Evolutionary conservation across 1,140 invertebrate genomes (phyloP).

Genomic region (Drosophila nigrodunni): DNA sequence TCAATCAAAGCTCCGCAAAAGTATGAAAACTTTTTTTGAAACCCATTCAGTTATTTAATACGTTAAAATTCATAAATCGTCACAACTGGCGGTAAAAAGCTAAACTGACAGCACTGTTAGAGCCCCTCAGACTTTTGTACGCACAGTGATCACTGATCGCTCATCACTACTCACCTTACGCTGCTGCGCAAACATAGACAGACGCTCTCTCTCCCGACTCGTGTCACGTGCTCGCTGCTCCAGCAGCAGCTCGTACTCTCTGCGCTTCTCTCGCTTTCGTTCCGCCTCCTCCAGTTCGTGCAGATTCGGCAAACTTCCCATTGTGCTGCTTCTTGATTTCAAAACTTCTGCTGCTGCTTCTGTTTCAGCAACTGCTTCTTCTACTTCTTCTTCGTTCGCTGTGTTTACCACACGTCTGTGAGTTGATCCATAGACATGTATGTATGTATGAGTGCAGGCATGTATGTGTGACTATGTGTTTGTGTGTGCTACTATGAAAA

Average conservation of each 20-base stretch:
- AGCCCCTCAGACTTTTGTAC: not conserved
- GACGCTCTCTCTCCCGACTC: slow-evolving; percentile 75
- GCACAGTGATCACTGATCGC: not conserved
- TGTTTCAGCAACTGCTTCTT: not conserved
- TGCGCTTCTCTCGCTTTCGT: slow-evolving; percentile 78
- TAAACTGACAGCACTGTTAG: no score
- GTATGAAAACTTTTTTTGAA: no score
- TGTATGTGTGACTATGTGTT: not conserved
- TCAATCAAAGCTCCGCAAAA: no score
- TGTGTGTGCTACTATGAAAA: not conserved
- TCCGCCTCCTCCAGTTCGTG: slow-evolving; percentile 86
- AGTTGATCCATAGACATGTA: not conserved
- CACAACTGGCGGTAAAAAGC: no score
- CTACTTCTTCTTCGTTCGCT: slow-evolving; percentile 1
- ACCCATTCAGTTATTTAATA: no score
- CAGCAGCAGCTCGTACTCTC: slow-evolving; percentile 80
- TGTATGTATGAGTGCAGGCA: not conserved
- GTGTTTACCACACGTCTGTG: not conserved
- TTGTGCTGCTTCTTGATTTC: slow-evolving; percentile 60
- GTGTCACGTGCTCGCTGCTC: slow-evolving; percentile 75
- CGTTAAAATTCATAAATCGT: no score
- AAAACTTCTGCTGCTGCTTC: slow-evolving; percentile 8
- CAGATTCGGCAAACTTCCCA: slow-evolving; percentile 88
- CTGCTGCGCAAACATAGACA: slow-evolving; percentile 67
- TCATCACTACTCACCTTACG: slow-evolving; percentile 66